phyloP scores from a whole-genome alignment of 2,113 vertebrate species.

The Ictidomys tridecemlineatus region DNA sequence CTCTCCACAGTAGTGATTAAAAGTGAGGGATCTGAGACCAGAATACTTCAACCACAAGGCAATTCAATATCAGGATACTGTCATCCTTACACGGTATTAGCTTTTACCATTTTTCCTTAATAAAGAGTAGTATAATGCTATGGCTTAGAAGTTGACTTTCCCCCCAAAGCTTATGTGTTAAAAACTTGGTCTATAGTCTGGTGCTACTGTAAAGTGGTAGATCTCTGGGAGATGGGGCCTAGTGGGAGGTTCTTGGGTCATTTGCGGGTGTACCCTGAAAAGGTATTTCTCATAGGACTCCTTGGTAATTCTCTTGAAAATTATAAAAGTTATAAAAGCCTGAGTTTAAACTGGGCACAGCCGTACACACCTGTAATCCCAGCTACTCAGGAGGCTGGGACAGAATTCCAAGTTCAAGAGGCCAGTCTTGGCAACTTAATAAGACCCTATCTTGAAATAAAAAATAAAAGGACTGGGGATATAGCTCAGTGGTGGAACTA shows the following conservation, averaged over 20 bases:
- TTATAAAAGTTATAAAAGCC: too few relatives aligned
- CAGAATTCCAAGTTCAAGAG: too few relatives aligned
- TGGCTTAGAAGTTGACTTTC: not conserved
- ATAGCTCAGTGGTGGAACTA: too few relatives aligned
- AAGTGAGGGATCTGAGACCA: not conserved
- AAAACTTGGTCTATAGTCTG: not conserved
- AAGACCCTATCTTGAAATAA: too few relatives aligned
- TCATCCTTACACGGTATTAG: not conserved
- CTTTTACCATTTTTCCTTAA: not conserved
- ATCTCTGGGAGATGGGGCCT: not conserved
- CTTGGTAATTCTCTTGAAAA: not conserved
- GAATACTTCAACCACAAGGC: not conserved
- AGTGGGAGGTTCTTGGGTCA: too few relatives aligned
- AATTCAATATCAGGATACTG: not conserved
- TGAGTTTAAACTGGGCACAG: not conserved
- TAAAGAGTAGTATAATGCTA: not conserved
- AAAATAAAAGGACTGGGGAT: too few relatives aligned
- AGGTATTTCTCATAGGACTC: not conserved
- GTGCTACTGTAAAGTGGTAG: not conserved
- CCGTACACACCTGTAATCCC: too few relatives aligned
- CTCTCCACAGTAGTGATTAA: not conserved
- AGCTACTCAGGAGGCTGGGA: too few relatives aligned
- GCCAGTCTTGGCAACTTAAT: too few relatives aligned
- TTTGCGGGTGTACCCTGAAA: not conserved
- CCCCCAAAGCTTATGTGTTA: not conserved